Evolutionary conservation across 2,888 invertebrate species (phyloP), one percentile per base, ranked within the genome.

Genomic region (Perizoma flavofasciatum): DNA sequence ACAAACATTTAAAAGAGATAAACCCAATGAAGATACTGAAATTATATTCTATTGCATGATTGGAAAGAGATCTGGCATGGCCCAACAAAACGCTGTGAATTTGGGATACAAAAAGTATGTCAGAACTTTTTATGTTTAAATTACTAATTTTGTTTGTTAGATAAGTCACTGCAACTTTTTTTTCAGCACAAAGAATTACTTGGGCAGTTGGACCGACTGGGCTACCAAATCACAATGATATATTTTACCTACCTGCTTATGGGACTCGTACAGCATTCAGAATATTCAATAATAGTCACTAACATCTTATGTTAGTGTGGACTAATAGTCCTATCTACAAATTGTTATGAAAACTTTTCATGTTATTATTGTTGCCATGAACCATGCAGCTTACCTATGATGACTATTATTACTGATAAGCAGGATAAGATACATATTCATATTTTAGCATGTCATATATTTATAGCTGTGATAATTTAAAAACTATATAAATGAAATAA

Each of bases 31-130:
- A 55, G 81, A 94, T 45, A 91, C 93, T 4, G 93, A 94, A 70
- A 86, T 96, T 3, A 94, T 96, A 68, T 94, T 96, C 68, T 94
- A 94, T 52, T 96, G 96, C 75, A 94, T 93, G 82, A 92, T 94
- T 61, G 96, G 96, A 7, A 94, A 86, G 72, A 92, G 96, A 73
- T 94, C 95, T 66, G 91, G 87, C 6, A 93, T 85, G 74, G 95
- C 95, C 4, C 93, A 95, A 69, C 89, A 93, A 72, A 90, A 90
- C 69, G 93, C 94, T 45, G 70, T 86, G 34, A 88, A 91, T 69
- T 71, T 93, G 56, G 95, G 95, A 75, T 95, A 86, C 77, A 88
- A 88, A 73, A 94, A 94, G 95, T 95, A 65, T 52, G 47, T 22
- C 7, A 37, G 37, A 37, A 44, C 3, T 0, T 44, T 4, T 44